Percentiles rank a stretch among this genome's conserved stretches.
These are phyloP conservation scores for Megastigmus dorsalis DNA, from an alignment of 2,888 invertebrate genomes.

Conservation along the genomic window DNA sequence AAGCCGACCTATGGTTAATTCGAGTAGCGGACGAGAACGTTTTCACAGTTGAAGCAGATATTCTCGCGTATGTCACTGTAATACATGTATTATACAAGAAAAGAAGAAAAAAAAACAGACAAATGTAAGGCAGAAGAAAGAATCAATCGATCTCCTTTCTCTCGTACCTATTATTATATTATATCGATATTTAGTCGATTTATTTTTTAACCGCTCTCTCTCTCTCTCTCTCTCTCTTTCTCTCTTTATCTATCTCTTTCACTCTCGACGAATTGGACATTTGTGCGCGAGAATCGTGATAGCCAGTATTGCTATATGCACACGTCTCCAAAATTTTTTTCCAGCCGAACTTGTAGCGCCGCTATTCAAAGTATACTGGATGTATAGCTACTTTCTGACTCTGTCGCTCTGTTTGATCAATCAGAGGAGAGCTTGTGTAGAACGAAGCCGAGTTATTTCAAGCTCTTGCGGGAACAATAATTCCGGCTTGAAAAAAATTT, in stretches of 20 bases:
- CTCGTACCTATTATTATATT: conserved; percentile 31
- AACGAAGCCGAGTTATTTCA: too few species aligned
- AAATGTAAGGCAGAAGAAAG: not conserved
- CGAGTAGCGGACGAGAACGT: conserved; percentile 61
- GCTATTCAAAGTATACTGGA: too few species aligned
- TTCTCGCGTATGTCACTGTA: conserved; percentile 54
- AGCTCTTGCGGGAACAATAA: too few species aligned
- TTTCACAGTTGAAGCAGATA: conserved; percentile 67
- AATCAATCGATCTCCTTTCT: conserved; percentile 42
- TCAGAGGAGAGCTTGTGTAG: not conserved
- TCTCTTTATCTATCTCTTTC: not conserved
- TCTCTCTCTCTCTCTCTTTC: conserved; percentile 16
- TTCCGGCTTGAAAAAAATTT: conserved; percentile 3
- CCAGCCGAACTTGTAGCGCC: not conserved
- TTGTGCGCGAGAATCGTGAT: conserved; percentile 18
- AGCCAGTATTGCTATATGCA: conserved; percentile 28
- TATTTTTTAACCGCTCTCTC: conserved; percentile 25
- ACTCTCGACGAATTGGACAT: conserved; percentile 6
- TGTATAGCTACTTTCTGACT: too few species aligned
- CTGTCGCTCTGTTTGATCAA: not conserved
- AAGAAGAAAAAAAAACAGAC: conserved; percentile 18
- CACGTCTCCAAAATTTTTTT: not conserved
- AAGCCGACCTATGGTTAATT: not conserved
- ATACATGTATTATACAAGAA: conserved; percentile 48
- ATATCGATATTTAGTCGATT: conserved; percentile 38